phyloP scores from a whole-genome alignment of 2,797 vertebrate genomes.

The Poecilia picta region DNA sequence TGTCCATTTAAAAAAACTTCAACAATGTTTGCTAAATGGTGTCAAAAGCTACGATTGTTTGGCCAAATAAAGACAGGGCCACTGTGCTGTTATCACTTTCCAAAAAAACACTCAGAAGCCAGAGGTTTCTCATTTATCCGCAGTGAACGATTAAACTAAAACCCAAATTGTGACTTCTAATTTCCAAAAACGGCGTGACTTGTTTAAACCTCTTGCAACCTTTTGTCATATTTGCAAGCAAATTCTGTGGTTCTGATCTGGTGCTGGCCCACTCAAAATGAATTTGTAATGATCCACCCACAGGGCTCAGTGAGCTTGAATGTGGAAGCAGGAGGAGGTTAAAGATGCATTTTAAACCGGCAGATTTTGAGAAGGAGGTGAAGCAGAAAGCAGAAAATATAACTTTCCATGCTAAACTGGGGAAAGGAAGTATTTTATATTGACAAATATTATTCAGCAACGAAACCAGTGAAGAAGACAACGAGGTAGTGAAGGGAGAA shows the following conservation, averaged over 20 bases:
- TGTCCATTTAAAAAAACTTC: background rate
- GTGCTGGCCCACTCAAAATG: slow-evolving; percentile 35
- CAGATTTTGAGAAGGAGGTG: slow-evolving; percentile 24
- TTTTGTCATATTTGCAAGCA: slow-evolving; percentile 20
- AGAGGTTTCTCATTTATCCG: background rate
- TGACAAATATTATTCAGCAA: slow-evolving; percentile 8
- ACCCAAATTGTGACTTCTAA: background rate
- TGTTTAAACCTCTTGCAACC: slow-evolving; percentile 9
- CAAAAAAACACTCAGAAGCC: background rate
- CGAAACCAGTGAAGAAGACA: slow-evolving; percentile 5
- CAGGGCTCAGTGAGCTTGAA: slow-evolving; percentile 14
- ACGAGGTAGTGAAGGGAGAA: slow-evolving; percentile 17
- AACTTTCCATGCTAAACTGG: background rate
- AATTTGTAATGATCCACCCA: slow-evolving; percentile 44
- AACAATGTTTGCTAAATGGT: background rate
- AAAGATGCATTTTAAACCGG: slow-evolving; percentile 35
- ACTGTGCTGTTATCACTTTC: background rate
- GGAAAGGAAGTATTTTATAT: background rate
- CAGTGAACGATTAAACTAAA: background rate
- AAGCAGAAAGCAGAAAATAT: slow-evolving; percentile 1
- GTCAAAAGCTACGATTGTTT: background rate
- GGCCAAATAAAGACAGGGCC: background rate
- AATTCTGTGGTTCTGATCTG: slow-evolving; percentile 13
- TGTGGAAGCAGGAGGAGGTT: slow-evolving; percentile 23
- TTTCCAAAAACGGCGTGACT: background rate